Conservation (phyloP, 2,888 invertebrate species). For the Hyposoter dolosus region DNA sequence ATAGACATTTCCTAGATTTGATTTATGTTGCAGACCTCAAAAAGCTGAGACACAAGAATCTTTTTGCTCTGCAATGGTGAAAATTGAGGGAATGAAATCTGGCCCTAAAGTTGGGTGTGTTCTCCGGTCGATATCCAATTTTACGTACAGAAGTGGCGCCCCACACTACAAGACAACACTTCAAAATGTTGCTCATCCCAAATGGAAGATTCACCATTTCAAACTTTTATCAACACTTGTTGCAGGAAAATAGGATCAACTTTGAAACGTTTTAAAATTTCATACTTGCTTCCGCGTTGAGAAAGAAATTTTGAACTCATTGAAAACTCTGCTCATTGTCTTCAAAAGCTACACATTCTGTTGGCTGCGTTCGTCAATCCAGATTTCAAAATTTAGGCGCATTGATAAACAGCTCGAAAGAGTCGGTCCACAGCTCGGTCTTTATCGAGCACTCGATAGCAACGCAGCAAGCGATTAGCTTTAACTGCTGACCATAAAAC, state of each 20-base stretch:
- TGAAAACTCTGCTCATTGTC: not conserved
- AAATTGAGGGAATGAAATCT: conserved; percentile 1
- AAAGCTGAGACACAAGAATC: not conserved
- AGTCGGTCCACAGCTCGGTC: not conserved
- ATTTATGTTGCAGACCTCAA: not conserved
- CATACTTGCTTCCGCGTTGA: not conserved
- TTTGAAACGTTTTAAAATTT: not conserved
- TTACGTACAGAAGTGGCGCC: not conserved
- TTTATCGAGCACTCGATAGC: not conserved
- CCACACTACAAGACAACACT: not conserved
- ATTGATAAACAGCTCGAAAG: not conserved
- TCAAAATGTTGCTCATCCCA: not conserved
- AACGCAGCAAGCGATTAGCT: not conserved
- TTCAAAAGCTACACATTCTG: not conserved
- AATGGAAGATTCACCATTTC: not conserved
- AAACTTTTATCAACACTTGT: not conserved
- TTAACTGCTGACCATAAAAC: not conserved
- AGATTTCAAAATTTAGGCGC: not conserved
- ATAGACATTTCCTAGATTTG: not conserved
- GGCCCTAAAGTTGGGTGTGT: conserved; percentile 3
- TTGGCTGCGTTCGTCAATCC: not conserved
- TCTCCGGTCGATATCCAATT: conserved; percentile 16
- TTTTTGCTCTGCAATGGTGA: not conserved
- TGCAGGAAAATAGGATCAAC: not conserved
- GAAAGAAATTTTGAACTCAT: not conserved